Conservation (phyloP, 2,113 vertebrate species). For the Mixornis gularis region DNA sequence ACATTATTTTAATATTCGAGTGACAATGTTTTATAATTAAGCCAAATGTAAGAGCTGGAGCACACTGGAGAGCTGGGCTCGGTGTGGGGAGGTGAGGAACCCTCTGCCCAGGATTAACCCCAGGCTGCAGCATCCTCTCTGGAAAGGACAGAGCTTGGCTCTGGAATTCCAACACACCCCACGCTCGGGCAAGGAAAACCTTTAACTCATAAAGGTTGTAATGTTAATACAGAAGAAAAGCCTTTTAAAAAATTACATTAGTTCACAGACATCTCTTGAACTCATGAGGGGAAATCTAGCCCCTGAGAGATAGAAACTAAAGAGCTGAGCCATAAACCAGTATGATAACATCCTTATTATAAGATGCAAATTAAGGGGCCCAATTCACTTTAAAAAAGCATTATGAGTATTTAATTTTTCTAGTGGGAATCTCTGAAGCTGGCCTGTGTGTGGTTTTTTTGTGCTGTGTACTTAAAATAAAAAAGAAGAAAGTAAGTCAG, state of each 20-base stretch:
- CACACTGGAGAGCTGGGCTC: conserved; percentile 61
- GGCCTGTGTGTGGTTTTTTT: conserved; percentile 50
- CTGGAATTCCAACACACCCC: not conserved
- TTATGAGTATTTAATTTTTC: conserved; percentile 83
- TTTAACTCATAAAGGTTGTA: conserved; percentile 66
- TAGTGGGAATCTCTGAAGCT: conserved; percentile 78
- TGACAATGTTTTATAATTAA: conserved; percentile 82
- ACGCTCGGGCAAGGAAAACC: conserved; percentile 7
- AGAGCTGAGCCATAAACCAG: conserved; percentile 78
- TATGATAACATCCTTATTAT: conserved; percentile 82
- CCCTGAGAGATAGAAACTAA: conserved; percentile 77
- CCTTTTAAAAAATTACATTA: conserved; percentile 74
- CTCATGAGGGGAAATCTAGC: conserved; percentile 78
- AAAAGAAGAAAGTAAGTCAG: not conserved
- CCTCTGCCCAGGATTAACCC: not conserved
- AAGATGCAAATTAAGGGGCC: conserved; percentile 80
- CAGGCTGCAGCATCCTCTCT: not conserved
- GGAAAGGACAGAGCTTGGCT: not conserved
- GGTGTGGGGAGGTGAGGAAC: conserved; percentile 55
- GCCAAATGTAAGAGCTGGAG: conserved; percentile 69
- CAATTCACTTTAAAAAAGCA: conserved; percentile 81
- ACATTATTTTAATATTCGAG: conserved; percentile 80
- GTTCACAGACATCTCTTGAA: conserved; percentile 75
- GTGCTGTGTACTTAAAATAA: conserved; percentile 61
- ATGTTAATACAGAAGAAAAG: conserved; percentile 70